These are phyloP conservation scores for Tupaia tana DNA, from an alignment of 2,113 vertebrate genomes.

Conservation along the genomic window DNA sequence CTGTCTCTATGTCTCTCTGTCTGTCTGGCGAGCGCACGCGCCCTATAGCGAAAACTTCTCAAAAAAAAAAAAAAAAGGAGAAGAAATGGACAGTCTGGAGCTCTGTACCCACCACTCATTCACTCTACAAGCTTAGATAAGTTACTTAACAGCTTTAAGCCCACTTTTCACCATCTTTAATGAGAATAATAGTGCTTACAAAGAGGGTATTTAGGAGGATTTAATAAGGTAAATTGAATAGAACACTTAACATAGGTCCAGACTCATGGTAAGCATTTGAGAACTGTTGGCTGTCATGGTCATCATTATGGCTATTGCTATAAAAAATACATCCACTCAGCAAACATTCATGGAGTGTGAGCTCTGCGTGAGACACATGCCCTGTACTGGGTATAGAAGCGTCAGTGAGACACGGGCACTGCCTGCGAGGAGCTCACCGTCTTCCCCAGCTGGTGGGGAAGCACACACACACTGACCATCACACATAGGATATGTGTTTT, in stretches of 20 bases:
- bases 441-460: background rate
- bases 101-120: background rate
- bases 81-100: background rate
- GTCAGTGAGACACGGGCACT: background rate
- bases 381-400: background rate
- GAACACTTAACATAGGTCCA: background rate
- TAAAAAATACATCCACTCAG: background rate
- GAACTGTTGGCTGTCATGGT: background rate
- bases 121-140: background rate
- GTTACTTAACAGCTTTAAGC: slow-evolving; percentile 2
- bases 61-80: too few species aligned
- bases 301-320: background rate
- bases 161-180: background rate
- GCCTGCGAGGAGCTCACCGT: background rate
- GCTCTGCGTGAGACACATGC: background rate
- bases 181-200: background rate
- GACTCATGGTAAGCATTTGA: slow-evolving; percentile 4
- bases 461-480: background rate
- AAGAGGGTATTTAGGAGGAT: background rate
- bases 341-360: background rate
- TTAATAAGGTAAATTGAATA: background rate
- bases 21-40: too few species aligned
- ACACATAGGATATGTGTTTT: background rate
- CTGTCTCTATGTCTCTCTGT: too few species aligned
- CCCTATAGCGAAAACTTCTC: too few species aligned